These are phyloP conservation scores for Saimiri boliviensis DNA, from an alignment of 2,113 vertebrate genomes.

Conservation along the genomic window DNA sequence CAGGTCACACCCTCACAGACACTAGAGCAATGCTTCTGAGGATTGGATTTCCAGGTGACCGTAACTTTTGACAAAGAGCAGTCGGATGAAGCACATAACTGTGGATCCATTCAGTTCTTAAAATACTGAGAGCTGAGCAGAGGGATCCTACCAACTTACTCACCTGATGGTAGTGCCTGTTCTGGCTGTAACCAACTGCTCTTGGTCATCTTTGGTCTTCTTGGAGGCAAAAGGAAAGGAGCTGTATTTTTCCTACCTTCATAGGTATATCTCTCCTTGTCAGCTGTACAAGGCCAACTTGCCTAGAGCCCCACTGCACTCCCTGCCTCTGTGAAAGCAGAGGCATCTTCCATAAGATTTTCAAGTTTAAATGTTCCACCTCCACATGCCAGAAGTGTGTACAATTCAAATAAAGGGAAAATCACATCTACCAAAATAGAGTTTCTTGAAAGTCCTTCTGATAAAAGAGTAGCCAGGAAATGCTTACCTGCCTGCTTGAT, in stretches of 20 bases:
- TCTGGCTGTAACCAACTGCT: background rate
- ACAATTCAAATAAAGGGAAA: background rate
- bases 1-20: background rate
- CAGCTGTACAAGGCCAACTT: background rate
- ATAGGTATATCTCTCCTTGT: background rate
- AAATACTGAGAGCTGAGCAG: background rate
- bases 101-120: background rate
- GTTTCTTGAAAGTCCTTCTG: background rate
- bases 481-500: background rate
- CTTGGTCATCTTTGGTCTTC: background rate
- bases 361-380: background rate
- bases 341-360: background rate
- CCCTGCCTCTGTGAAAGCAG: background rate
- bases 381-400: fast-evolving
- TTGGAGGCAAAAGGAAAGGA: background rate
- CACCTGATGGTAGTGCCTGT: background rate
- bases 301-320: background rate
- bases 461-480: background rate
- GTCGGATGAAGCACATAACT: background rate
- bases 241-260: background rate
- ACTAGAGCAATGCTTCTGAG: too few species aligned
- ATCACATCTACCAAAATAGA: background rate
- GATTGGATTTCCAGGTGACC: background rate
- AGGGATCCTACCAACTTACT: background rate
- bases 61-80: background rate